Base-by-base conservation (phyloP, 2,797 vertebrate genomes). In the Coendou prehensilis region DNA sequence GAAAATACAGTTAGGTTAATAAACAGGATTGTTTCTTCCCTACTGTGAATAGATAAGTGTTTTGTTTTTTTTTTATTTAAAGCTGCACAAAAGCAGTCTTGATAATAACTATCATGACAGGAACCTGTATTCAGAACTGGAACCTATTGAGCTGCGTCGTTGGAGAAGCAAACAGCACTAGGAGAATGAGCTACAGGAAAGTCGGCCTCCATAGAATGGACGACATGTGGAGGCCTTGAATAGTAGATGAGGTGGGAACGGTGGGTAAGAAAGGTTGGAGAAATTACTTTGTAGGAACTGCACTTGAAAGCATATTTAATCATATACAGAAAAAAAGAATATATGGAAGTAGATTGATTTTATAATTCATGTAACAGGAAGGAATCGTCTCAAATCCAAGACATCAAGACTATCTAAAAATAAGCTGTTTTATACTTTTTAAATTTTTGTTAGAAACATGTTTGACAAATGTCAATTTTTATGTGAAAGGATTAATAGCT, bases 21-120 rank as follows among this genome's bases (percentile, higher is more conserved):
- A 97, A 98, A 98, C 61, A 93, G 59, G 63, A 87, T 84, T 89
- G 89, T 96, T 97, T 97, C 54, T 87, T 89, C 52, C 50, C 81
- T 92, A 20, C 63, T 89, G 75, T 78, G 82, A 93, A 82, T 67
- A 90, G 28, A 69, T 83, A 78, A n/a, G 45, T 91, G 82, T 91
- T 89, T 80, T 41, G 37, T 95, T 47, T 7, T 96, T 93, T 37
- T 52, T 91, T 92, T 20, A 81, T 87, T 30, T 37, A 92, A 95
- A 89, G 17, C 83, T 87, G 15, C 20, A 2, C 79, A 59, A 75
- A 87, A 95, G 78, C 94, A 75, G 81, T 33, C 50, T 57, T 89
- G 33, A 57, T 90, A 87, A 89, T 41, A 94, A 41, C 69, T 69
- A 52, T 93, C 61, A 75, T 1, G 6, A 11, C 84, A 41, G 50